Percentiles rank a stretch among this genome's conserved stretches.
These are phyloP conservation scores for Plebejus argus DNA, from an alignment of 2,888 invertebrate genomes.

Conservation along the genomic window DNA sequence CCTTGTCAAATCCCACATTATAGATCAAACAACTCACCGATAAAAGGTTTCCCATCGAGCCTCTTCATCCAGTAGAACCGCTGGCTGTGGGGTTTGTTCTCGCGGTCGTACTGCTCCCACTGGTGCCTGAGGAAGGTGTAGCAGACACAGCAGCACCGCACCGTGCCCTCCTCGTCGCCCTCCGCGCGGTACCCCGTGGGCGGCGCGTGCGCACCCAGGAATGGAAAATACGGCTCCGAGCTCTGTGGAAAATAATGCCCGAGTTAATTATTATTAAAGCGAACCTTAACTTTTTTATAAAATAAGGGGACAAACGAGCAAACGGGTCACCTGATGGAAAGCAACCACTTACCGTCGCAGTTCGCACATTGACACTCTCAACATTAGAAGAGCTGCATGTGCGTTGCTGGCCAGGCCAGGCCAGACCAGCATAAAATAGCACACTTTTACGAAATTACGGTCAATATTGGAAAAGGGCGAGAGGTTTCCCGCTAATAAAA, in stretches of 20 bases:
- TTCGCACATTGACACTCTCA: no score
- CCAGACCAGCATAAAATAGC: background rate
- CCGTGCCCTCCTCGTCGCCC: slow-evolving; percentile 74
- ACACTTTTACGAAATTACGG: no score
- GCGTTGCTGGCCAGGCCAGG: no score
- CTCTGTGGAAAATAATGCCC: slow-evolving; percentile 49
- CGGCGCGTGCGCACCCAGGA: slow-evolving; percentile 93
- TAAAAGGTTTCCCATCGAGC: slow-evolving; percentile 93
- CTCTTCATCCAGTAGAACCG: slow-evolving; percentile 96
- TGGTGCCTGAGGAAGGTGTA: slow-evolving; percentile 92
- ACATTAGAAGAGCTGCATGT: no score
- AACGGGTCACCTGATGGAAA: no score
- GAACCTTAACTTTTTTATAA: background rate
- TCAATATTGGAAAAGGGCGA: no score
- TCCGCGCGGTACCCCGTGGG: slow-evolving; percentile 86
- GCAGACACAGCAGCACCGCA: slow-evolving; percentile 92
- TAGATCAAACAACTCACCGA: slow-evolving; percentile 70
- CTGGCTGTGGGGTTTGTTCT: slow-evolving; percentile 91
- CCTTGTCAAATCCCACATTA: no score
- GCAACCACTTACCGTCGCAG: no score
- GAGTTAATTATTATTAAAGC: background rate
- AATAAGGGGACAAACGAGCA: no score
- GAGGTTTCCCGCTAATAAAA: no score
- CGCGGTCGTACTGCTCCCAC: slow-evolving; percentile 94
- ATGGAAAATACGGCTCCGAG: slow-evolving; percentile 93